These are phyloP conservation scores for Malurus melanocephalus DNA, from an alignment of 2,113 vertebrate species.

Conservation along the genomic window DNA sequence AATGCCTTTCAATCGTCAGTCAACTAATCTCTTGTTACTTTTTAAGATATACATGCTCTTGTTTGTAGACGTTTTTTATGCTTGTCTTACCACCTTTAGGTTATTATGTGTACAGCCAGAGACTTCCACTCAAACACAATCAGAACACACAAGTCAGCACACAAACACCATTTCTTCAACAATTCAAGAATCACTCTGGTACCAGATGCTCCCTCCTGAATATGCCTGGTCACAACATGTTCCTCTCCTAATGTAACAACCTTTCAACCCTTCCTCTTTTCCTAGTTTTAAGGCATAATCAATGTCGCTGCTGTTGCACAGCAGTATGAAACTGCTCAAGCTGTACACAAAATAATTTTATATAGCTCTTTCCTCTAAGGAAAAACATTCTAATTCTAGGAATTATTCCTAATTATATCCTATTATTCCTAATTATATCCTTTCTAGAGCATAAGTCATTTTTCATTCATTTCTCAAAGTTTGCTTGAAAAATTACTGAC, in stretches of 20 bases:
- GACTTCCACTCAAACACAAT: not conserved
- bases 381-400: not conserved
- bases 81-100: not conserved
- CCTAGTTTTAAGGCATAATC: not conserved
- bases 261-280: not conserved
- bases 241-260: not conserved
- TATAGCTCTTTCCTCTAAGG: not conserved
- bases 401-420: not conserved
- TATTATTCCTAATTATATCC: not conserved
- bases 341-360: not conserved
- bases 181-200: not conserved
- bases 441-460: not conserved
- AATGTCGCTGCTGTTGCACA: not conserved
- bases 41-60: not conserved
- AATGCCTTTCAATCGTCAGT: not conserved
- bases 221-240: fast-evolving
- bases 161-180: not conserved
- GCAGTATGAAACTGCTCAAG: not conserved
- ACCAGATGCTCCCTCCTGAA: not conserved
- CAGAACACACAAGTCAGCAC: not conserved
- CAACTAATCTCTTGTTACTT: not conserved
- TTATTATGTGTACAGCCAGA: not conserved
- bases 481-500: not conserved
- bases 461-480: not conserved
- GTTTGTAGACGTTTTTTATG: not conserved